A percentile compares a stretch with the other conserved stretches of the same genome.
These are phyloP conservation scores for Phorcus lineatus DNA, from an alignment of 2,888 invertebrate genomes.

Conservation along the genomic window DNA sequence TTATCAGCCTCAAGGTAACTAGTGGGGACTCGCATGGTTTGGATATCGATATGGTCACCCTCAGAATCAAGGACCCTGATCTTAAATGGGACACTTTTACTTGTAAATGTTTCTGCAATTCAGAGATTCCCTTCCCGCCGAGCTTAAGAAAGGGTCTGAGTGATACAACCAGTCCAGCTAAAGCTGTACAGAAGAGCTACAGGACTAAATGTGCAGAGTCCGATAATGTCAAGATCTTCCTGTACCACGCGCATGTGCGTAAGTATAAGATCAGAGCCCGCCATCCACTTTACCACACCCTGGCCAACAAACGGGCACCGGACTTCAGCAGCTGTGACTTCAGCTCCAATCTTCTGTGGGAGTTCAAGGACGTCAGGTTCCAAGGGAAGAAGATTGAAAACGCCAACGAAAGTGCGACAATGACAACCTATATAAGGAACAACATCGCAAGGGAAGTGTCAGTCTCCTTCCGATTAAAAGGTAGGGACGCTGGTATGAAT, in stretches of 20 bases:
- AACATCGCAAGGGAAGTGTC: constrained; percentile 16
- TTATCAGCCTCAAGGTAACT: not conserved
- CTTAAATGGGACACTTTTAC: not conserved
- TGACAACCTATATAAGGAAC: not conserved
- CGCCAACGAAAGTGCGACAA: not conserved
- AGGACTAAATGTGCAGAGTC: constrained; percentile 47
- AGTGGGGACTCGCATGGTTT: not conserved
- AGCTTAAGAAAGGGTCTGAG: not conserved
- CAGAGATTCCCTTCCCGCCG: not conserved
- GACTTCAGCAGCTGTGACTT: constrained; percentile 44
- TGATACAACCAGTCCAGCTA: constrained; percentile 20
- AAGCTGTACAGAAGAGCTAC: constrained; percentile 44
- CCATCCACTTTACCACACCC: constrained; percentile 47
- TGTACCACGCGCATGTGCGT: constrained; percentile 42
- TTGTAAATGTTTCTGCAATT: not conserved
- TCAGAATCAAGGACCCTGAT: not conserved
- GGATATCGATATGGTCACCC: not conserved
- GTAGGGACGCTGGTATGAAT: not conserved
- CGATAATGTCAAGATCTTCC: constrained; percentile 47
- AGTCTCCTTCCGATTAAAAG: not conserved
- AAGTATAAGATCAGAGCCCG: constrained; percentile 45
- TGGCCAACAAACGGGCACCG: constrained; percentile 43
- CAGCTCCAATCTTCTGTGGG: constrained; percentile 42
- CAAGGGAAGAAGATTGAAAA: not conserved
- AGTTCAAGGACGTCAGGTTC: constrained; percentile 37